Conservation (phyloP, 1,140 invertebrate species). For the Zaprionus vittiger region DNA sequence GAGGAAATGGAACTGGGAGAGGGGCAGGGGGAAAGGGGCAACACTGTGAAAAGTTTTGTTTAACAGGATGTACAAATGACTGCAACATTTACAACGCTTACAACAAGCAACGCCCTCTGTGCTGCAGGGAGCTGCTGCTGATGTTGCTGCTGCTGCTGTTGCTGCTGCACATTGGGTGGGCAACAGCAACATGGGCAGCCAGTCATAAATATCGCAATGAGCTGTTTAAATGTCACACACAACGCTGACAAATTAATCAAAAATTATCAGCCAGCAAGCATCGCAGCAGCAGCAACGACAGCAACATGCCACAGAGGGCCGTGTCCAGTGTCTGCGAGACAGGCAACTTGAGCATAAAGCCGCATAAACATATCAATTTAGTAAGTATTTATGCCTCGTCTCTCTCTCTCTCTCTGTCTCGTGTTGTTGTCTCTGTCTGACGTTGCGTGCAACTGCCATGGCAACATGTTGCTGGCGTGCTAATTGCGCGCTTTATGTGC, state of each 20-base stretch:
- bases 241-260: constrained; percentile 83
- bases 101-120: constrained; percentile 62
- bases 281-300: constrained; percentile 44
- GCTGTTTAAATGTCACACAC: constrained; percentile 81
- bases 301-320: constrained; percentile 57
- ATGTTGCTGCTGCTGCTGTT: constrained; percentile 25
- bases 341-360: constrained; percentile 49
- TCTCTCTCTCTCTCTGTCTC: background rate
- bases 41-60: constrained; percentile 71
- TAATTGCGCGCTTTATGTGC: constrained; percentile 74
- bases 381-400: constrained; percentile 62
- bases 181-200: constrained; percentile 47
- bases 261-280: constrained; percentile 77
- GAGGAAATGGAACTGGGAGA: background rate
- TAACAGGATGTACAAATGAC: constrained; percentile 79
- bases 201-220: constrained; percentile 82
- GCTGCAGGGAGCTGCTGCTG: constrained; percentile 21
- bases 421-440: constrained; percentile 10
- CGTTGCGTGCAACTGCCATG: constrained; percentile 45
- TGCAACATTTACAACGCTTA: constrained; percentile 58
- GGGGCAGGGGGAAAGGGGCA: background rate
- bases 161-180: constrained; percentile 63
- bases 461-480: constrained; percentile 77
- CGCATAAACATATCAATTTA: constrained; percentile 81
- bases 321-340: constrained; percentile 22